A percentile compares a stretch with the other conserved stretches of the same genome.
Evolutionary conservation across 2,113 vertebrate species (phyloP).

Genomic region (Sciurus niger): DNA sequence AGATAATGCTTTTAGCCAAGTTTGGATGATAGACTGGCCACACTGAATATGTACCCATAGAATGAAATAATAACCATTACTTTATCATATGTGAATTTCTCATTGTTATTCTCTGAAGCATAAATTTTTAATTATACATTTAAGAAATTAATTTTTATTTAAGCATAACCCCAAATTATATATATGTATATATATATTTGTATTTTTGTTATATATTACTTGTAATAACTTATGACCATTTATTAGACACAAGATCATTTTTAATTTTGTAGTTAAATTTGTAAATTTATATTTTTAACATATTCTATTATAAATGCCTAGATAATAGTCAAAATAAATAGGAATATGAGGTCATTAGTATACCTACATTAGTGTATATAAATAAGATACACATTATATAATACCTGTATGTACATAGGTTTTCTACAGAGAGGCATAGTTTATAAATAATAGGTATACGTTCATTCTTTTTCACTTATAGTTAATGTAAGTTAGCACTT

Average conservation of each 20-base stretch:
- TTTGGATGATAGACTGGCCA: background rate
- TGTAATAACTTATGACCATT: background rate
- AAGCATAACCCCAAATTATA: constrained; percentile 20
- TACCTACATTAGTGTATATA: background rate
- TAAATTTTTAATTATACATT: constrained; percentile 32
- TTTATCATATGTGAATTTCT: constrained; percentile 12
- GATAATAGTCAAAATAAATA: constrained; percentile 27
- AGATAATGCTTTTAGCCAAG: background rate
- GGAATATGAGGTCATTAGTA: background rate
- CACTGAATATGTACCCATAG: background rate
- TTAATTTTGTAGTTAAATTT: constrained; percentile 26
- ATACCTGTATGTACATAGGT: background rate
- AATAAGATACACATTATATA: background rate
- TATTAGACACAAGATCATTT: constrained; percentile 35
- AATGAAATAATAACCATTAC: background rate
- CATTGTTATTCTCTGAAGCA: constrained; percentile 18
- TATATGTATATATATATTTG: background rate
- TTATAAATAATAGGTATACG: constrained; percentile 26
- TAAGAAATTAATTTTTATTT: constrained; percentile 60
- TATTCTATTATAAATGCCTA: constrained; percentile 16
- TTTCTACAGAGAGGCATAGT: background rate
- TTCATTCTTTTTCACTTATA: constrained; percentile 37
- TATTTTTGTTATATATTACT: constrained; percentile 10
- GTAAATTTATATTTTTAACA: constrained; percentile 18
- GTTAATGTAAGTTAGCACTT: background rate